phyloP scores from a whole-genome alignment of 2,113 vertebrate species.

The Heloderma charlesbogerti region DNA sequence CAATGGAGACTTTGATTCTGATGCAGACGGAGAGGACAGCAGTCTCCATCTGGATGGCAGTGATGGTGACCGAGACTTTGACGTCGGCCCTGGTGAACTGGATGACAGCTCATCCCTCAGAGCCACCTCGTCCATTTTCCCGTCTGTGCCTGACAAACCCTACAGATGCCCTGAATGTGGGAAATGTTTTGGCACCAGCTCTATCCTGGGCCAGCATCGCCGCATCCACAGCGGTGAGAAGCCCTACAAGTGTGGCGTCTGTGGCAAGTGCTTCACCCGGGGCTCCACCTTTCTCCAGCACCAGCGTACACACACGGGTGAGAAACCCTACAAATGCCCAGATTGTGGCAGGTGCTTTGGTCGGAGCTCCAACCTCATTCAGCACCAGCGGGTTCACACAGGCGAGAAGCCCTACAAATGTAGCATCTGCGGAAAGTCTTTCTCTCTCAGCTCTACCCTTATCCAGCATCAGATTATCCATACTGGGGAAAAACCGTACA shows the following conservation, averaged over 20 bases:
- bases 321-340: slow-evolving; percentile 9
- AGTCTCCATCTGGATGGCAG: background rate
- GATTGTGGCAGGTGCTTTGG: slow-evolving; percentile 9
- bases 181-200: slow-evolving; percentile 14
- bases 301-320: slow-evolving; percentile 20
- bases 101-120: background rate
- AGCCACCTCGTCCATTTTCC: background rate
- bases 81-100: too few relatives aligned
- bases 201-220: slow-evolving; percentile 14
- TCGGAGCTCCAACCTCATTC: slow-evolving; percentile 19
- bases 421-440: slow-evolving; percentile 4
- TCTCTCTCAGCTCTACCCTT: slow-evolving; percentile 34
- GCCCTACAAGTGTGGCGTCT: slow-evolving; percentile 5
- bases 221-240: slow-evolving; percentile 15
- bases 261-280: slow-evolving; percentile 4
- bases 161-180: slow-evolving; percentile 9
- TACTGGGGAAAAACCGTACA: slow-evolving; percentile 9
- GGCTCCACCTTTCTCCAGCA: slow-evolving; percentile 30
- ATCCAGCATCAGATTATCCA: slow-evolving; percentile 29
- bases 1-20: background rate
- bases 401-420: slow-evolving; percentile 33
- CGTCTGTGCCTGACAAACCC: background rate
- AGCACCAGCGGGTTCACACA: slow-evolving; percentile 21
- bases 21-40: background rate
- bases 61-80: too few relatives aligned